phyloP scores from a whole-genome alignment of 2,888 invertebrate genomes.

The Anticlea derivata region DNA sequence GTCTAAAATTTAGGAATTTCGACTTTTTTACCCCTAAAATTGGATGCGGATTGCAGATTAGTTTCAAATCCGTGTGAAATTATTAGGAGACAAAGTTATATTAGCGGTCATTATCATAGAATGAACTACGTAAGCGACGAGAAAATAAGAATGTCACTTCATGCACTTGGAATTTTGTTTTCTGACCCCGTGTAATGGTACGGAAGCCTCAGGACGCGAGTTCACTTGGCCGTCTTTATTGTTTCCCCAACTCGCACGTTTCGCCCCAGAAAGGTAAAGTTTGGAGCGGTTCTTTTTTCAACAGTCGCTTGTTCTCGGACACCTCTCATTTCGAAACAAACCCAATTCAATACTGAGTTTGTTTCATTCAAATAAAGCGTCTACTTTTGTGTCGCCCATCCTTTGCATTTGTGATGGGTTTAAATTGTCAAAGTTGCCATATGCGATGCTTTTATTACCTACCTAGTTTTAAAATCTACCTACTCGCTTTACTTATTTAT shows the following conservation, averaged over 20 bases:
- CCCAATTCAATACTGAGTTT: constrained; percentile 48
- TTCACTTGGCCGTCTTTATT: no score
- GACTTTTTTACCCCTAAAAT: no score
- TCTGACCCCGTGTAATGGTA: no score
- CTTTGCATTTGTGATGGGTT: constrained; percentile 40
- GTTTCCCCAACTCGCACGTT: constrained; percentile 66
- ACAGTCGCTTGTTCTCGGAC: constrained; percentile 56
- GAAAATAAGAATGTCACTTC: no score
- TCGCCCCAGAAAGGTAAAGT: constrained; percentile 64
- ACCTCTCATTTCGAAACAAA: constrained; percentile 54
- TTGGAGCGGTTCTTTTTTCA: constrained; percentile 51
- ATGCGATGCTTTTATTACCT: constrained; percentile 24
- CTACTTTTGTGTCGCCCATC: constrained; percentile 38
- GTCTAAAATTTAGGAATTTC: no score
- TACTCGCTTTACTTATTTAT: constrained; percentile 10
- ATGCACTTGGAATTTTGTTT: no score
- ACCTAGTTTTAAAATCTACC: constrained; percentile 21
- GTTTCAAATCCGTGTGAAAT: no score
- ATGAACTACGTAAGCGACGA: no score
- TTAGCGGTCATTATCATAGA: no score
- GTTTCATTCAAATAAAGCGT: constrained; percentile 47
- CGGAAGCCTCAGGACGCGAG: no score
- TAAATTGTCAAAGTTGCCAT: constrained; percentile 33
- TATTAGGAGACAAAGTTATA: no score
- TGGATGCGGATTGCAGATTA: no score